Percentiles rank a stretch among this genome's conserved stretches.
phyloP scores from a whole-genome alignment of 2,888 invertebrate species.

The Sisyra nigra region DNA sequence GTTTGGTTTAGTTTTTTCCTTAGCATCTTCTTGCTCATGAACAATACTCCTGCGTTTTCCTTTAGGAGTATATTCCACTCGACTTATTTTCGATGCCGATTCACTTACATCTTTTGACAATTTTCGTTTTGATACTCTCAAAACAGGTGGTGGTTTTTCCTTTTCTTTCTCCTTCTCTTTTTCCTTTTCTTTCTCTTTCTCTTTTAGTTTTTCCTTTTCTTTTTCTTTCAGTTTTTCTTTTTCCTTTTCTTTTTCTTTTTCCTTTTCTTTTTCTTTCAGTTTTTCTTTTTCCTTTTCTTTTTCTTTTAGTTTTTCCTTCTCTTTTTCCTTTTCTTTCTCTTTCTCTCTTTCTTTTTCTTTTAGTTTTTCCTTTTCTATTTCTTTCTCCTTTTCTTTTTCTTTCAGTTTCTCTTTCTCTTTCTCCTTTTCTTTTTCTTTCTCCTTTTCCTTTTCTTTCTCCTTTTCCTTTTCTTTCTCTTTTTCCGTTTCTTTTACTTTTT shows the following conservation, averaged over 20 bases:
- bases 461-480: not conserved
- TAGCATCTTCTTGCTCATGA: not conserved
- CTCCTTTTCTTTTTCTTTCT: not conserved
- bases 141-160: not conserved
- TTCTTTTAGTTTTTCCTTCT: not conserved
- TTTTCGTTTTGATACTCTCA: slow-evolving; percentile 4
- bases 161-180: slow-evolving; percentile 9
- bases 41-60: not conserved
- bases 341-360: slow-evolving; percentile 9
- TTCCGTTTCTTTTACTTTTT: not conserved
- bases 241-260: too few relatives aligned
- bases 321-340: slow-evolving; percentile 5
- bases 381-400: slow-evolving; percentile 10
- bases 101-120: not conserved
- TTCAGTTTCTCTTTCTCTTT: slow-evolving; percentile 9
- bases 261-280: slow-evolving; percentile 3
- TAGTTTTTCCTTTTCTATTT: slow-evolving; percentile 10
- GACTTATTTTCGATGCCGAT: slow-evolving; percentile 1
- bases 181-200: slow-evolving; percentile 8
- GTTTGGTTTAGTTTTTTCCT: slow-evolving; percentile 1
- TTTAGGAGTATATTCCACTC: not conserved
- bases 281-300: not conserved
- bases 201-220: slow-evolving; percentile 9
- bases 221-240: too few relatives aligned
- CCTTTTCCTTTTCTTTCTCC: not conserved